A percentile compares a stretch with the other conserved stretches of the same genome.
Conservation (phyloP, 2,797 vertebrate species). For the Neosilurus hyrtlii region DNA sequence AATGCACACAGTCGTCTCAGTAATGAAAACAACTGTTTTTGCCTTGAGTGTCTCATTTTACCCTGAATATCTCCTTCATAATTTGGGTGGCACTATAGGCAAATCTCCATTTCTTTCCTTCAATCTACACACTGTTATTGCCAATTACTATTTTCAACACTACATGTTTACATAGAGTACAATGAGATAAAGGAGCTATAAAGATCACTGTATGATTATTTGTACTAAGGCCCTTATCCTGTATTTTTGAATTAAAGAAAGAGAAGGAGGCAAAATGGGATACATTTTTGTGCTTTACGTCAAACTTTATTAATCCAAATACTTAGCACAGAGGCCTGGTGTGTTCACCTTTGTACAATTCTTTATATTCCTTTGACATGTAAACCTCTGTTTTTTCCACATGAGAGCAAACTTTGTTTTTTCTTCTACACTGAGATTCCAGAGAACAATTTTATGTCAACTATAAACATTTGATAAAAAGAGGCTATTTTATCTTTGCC, state of each 20-base stretch:
- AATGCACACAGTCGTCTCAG: conserved; percentile 61
- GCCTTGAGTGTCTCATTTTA: conserved; percentile 42
- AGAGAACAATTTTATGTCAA: conserved; percentile 44
- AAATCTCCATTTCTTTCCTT: neutral
- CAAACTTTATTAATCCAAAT: conserved; percentile 63
- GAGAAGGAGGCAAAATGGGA: neutral
- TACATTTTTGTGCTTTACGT: neutral
- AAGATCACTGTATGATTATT: neutral
- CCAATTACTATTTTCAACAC: neutral
- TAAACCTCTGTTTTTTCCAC: conserved; percentile 59
- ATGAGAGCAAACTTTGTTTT: conserved; percentile 59
- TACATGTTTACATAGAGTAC: conserved; percentile 2
- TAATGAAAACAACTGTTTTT: conserved; percentile 61
- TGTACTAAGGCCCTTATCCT: neutral
- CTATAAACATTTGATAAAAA: conserved; percentile 47
- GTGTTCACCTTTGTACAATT: conserved; percentile 53
- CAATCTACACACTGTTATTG: neutral
- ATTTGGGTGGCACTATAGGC: conserved; percentile 25
- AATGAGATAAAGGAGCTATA: neutral
- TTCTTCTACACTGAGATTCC: conserved; percentile 43
- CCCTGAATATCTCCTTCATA: conserved; percentile 31
- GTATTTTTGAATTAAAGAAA: neutral
- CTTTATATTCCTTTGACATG: conserved; percentile 62
- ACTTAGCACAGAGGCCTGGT: conserved; percentile 56
- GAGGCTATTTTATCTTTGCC: conserved; percentile 33